A percentile compares a stretch with the other conserved stretches of the same genome.
These are phyloP conservation scores for Syritta pipiens DNA, from an alignment of 2,888 invertebrate genomes.

Conservation along the genomic window DNA sequence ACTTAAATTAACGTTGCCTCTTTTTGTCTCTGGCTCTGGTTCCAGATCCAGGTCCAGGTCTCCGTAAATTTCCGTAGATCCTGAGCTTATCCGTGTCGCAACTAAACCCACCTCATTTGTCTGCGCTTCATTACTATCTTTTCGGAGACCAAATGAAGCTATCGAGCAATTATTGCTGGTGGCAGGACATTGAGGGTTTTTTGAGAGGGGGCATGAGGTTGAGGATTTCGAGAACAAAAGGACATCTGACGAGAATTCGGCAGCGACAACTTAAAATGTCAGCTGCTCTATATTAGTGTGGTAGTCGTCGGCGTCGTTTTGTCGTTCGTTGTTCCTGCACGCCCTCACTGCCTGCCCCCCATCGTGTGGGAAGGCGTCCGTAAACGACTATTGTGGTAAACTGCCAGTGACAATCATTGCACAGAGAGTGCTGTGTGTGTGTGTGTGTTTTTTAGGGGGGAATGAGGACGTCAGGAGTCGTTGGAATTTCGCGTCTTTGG, in stretches of 20 bases:
- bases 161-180: conserved; percentile 36
- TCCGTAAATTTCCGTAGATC: too few relatives aligned
- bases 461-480: neutral
- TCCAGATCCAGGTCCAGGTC: too few relatives aligned
- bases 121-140: neutral
- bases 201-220: neutral
- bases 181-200: too few relatives aligned
- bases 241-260: conserved; percentile 36
- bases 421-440: too few relatives aligned
- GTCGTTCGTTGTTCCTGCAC: neutral
- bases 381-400: conserved; percentile 46
- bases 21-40: neutral
- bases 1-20: conserved; percentile 1
- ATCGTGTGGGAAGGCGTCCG: neutral
- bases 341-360: too few relatives aligned
- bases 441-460: too few relatives aligned
- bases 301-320: neutral
- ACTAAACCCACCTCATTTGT: neutral
- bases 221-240: conserved; percentile 9
- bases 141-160: conserved; percentile 23
- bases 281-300: conserved; percentile 19
- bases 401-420: conserved; percentile 31
- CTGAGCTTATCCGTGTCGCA: neutral
- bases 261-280: conserved; percentile 37
- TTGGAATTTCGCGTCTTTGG: conserved; percentile 28